Percentiles rank a stretch among this genome's conserved stretches.
phyloP scores from a whole-genome alignment of 2,113 vertebrate genomes.

The Xyliphius kryptos region DNA sequence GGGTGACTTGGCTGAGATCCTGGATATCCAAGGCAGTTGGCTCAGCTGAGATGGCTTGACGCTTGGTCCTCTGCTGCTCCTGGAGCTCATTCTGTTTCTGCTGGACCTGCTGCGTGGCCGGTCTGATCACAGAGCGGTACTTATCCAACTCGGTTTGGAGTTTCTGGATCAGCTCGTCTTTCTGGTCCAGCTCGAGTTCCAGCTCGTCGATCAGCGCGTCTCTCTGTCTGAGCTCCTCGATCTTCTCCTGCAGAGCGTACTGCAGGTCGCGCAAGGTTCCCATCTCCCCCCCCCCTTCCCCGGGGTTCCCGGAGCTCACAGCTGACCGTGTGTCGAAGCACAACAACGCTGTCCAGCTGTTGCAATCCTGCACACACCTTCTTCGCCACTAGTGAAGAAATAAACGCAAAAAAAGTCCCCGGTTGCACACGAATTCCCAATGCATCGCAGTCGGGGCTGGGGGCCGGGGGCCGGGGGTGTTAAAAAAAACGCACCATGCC shows the following conservation, averaged over 20 bases:
- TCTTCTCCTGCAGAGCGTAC: conserved; percentile 95
- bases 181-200: conserved; percentile 95
- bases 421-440: too few species aligned
- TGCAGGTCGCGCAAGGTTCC: conserved; percentile 92
- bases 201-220: conserved; percentile 96
- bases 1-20: conserved; percentile 88
- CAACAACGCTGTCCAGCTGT: too few species aligned
- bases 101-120: conserved; percentile 83
- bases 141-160: conserved; percentile 96
- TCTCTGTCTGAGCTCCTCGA: conserved; percentile 91
- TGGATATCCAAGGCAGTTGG: conserved; percentile 89
- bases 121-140: conserved; percentile 89
- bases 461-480: too few species aligned
- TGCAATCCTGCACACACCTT: too few species aligned
- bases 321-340: too few species aligned
- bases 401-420: too few species aligned
- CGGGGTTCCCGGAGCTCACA: too few species aligned
- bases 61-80: conserved; percentile 88
- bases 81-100: conserved; percentile 75
- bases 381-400: too few species aligned
- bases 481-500: too few species aligned
- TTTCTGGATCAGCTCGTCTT: conserved; percentile 94
- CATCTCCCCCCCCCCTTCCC: too few species aligned
- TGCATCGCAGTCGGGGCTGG: too few species aligned
- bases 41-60: conserved; percentile 92